Base-by-base conservation (phyloP, 2,888 invertebrate species). In the Sphaerophoria taeniata region DNA sequence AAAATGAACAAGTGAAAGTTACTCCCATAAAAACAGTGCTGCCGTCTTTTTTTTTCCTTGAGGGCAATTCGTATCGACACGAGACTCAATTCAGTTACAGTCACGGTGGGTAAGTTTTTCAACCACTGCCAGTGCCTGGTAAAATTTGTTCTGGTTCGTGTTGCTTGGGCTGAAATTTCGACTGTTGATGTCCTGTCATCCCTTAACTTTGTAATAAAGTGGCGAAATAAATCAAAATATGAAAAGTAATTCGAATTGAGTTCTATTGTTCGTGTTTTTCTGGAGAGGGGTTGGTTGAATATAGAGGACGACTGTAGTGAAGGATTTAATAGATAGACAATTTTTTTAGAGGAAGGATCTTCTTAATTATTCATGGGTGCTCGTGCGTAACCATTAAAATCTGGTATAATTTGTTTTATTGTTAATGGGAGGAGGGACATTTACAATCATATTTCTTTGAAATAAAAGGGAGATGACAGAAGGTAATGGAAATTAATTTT, bases 141-240 rank as follows among this genome's bases (percentile, higher is more conserved):
- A 34, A 43, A 85, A 85, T 85, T 85, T 73, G 85, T 76, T 81
- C 61, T 85, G 81, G 85, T 81, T 72, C 16, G 60, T 55, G 73
- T 69, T 49, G 43, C 43, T 43, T 43, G 9, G 6, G 39, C 43
- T 43, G 24, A 43, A 9, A 43, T 43, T 43, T 9, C 12, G 11
- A 12, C 43, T 43, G 39, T 7, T 39, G 39, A 3, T 49, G 34
- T 16, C 34, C 47, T 49, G 63, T 83, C 83, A 74, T 71, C 80
- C 80, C 80, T 45, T 69, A 63, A 65, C 24, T 36, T 43, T 63
- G 69, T 45, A 58, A 61, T 67, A 47, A 43, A 67, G 65, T 67
- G 79, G 81, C 73, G 73, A 76, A 70, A 85, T 85, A 85, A 85
- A 85, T 85, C 85, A 85, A 73, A 85, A 85, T 65, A 45, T 81